Percentiles rank a stretch among this genome's conserved stretches.
Conservation (phyloP, 2,797 vertebrate species). For the Percopsis omiscomaycus region DNA sequence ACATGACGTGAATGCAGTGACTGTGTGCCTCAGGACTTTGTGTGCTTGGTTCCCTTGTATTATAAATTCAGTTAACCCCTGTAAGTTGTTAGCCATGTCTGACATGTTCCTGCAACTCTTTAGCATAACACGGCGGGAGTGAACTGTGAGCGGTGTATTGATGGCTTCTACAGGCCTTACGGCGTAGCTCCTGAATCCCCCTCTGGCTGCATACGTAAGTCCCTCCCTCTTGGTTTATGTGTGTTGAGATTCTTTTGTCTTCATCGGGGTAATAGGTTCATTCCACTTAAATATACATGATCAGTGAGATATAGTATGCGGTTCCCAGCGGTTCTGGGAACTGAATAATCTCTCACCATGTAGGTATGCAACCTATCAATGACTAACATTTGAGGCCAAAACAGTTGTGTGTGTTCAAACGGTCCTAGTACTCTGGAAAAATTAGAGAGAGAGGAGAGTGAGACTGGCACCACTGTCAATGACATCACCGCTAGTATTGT, state of each 20-base stretch:
- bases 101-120: conserved; percentile 23
- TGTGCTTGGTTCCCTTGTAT: too few relatives aligned
- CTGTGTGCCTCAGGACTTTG: too few relatives aligned
- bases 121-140: conserved; percentile 93
- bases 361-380: conserved; percentile 29
- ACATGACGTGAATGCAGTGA: too few relatives aligned
- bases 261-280: not conserved
- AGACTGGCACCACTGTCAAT: conserved; percentile 36
- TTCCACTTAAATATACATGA: not conserved
- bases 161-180: conserved; percentile 84
- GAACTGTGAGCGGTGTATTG: conserved; percentile 88
- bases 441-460: conserved; percentile 41
- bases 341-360: conserved; percentile 13
- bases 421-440: conserved; percentile 1
- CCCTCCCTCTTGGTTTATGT: not conserved
- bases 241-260: not conserved
- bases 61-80: too few relatives aligned
- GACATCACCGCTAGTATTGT: conserved; percentile 49
- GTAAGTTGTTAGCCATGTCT: not conserved
- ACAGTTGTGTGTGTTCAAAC: conserved; percentile 29
- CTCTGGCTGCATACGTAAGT: conserved; percentile 85
- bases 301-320: not conserved
- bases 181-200: conserved; percentile 75
- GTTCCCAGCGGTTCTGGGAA: conserved; percentile 8
- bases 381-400: conserved; percentile 30